Percentiles rank a stretch among this genome's conserved stretches.
Evolutionary conservation across 1,140 invertebrate genomes (phyloP).

Genomic region (Rhagoletis pomonella): DNA sequence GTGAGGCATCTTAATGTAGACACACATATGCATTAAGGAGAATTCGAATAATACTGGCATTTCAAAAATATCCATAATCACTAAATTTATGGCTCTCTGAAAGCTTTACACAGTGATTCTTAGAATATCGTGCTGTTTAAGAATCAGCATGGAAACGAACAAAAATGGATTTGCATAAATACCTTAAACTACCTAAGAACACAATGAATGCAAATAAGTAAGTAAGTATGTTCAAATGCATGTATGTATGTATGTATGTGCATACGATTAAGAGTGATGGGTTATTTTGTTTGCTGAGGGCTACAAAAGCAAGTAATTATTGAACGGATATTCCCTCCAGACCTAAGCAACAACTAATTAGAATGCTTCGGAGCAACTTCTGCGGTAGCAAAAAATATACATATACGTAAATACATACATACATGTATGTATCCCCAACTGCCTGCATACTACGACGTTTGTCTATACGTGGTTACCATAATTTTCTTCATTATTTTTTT

Average conservation of each 20-base stretch:
- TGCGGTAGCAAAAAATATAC: neutral
- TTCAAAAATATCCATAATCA: no score
- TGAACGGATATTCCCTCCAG: slow-evolving; percentile 4
- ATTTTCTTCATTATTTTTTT: neutral
- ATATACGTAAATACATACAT: neutral
- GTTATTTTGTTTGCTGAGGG: slow-evolving; percentile 26
- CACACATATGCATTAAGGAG: no score
- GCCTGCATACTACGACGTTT: neutral
- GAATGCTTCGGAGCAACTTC: slow-evolving; percentile 33
- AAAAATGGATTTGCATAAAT: no score
- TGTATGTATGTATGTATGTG: neutral
- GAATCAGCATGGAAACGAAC: no score
- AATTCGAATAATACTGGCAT: no score
- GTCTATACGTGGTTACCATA: slow-evolving; percentile 2
- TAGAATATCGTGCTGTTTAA: no score
- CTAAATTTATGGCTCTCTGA: no score
- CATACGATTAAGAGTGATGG: neutral
- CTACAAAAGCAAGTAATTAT: slow-evolving; percentile 4
- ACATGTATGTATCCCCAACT: neutral
- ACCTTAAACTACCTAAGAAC: no score
- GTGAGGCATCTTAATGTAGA: no score
- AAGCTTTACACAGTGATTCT: no score
- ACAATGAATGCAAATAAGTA: no score
- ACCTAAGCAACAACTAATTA: slow-evolving; percentile 14
- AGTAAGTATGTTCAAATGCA: neutral